phyloP scores from a whole-genome alignment of 2,888 invertebrate species.

The Drosophila subquinaria region DNA sequence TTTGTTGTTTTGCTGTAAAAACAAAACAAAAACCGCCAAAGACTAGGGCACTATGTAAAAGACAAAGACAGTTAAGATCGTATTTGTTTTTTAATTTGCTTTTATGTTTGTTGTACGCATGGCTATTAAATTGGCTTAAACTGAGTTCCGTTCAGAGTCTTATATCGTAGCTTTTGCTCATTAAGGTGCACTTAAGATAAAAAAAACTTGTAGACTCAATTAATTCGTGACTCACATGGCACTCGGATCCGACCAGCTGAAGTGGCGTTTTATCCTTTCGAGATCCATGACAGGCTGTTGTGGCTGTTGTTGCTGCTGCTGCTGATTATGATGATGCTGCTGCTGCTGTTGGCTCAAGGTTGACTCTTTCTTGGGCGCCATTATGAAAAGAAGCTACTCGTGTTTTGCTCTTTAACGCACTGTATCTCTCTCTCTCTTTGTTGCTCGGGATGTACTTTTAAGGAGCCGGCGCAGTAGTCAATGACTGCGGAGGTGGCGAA shows the following conservation, averaged over 20 bases:
- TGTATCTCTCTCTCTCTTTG: not conserved
- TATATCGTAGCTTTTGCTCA: not conserved
- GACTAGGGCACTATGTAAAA: slow-evolving; percentile 47
- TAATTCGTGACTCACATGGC: slow-evolving; percentile 81
- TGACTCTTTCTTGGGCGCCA: slow-evolving; percentile 78
- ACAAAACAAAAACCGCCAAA: slow-evolving; percentile 17
- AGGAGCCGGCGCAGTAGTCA: slow-evolving; percentile 48
- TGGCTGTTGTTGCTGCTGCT: slow-evolving; percentile 43
- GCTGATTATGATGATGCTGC: slow-evolving; percentile 46
- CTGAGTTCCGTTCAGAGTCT: slow-evolving; percentile 44
- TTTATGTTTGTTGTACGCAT: slow-evolving; percentile 10
- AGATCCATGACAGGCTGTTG: slow-evolving; percentile 74
- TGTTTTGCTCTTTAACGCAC: not conserved
- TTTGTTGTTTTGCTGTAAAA: slow-evolving; percentile 6
- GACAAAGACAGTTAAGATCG: slow-evolving; percentile 22
- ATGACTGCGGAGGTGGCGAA: slow-evolving; percentile 33
- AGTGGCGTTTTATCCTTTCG: slow-evolving; percentile 83
- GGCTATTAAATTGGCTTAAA: slow-evolving; percentile 26
- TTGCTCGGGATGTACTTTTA: slow-evolving; percentile 10
- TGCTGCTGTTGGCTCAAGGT: slow-evolving; percentile 67
- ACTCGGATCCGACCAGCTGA: slow-evolving; percentile 84
- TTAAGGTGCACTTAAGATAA: slow-evolving; percentile 1
- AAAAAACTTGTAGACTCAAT: slow-evolving; percentile 8
- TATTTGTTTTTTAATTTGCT: slow-evolving; percentile 9
- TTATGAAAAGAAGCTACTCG: slow-evolving; percentile 39